Evolutionary conservation across 2,797 vertebrate genomes (phyloP), one percentile per base, ranked within the genome.

Genomic region (Malurus splendens): DNA sequence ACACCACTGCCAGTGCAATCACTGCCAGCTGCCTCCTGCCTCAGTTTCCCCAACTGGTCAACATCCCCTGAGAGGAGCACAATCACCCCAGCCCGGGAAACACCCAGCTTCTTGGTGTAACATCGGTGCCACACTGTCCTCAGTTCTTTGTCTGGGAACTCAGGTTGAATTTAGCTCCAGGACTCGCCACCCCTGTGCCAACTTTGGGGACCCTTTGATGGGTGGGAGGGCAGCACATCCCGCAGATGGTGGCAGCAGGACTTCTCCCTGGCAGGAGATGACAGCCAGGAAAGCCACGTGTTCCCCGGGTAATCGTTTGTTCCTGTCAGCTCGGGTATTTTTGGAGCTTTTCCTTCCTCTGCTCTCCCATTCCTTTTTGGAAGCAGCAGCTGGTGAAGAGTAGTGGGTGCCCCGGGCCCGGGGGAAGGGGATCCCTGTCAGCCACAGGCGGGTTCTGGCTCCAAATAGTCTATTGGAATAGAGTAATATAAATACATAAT

Each of bases 321-420:
- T 90, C 93, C 86, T 77, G 77, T 67, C 87, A 90, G 78, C 72
- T 89, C 0, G 47, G 70, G 66, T 87, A 78, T 93, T 93, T 93
- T 89, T 81, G 80, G 90, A 91, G 74, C 83, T 87, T 89, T 87
- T 80, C 59, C 71, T 93, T 80, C 77, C 73, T 87, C 75, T 85
- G 67, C 76, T 87, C 54, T 64, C 75, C 60, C 3, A 0, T 59
- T 73, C 77, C 2, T 27, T 70, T 79, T 85, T 1, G n/a, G 87
- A 80, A 78, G 85, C 82, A 73, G 86, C 6, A 33, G 84, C 78
- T 82, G 74, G 14, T 11, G 52, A 67, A 33, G 76, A 44, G 55
- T 14, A 22, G 44, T 10, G 18, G 51, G 50, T 27, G 51, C 23
- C 3, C 24, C 86, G 89, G 19, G 47, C 48, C 25, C 5, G 10